Evolutionary conservation across 2,113 vertebrate species (phyloP).

Genomic region (Talpa occidentalis): DNA sequence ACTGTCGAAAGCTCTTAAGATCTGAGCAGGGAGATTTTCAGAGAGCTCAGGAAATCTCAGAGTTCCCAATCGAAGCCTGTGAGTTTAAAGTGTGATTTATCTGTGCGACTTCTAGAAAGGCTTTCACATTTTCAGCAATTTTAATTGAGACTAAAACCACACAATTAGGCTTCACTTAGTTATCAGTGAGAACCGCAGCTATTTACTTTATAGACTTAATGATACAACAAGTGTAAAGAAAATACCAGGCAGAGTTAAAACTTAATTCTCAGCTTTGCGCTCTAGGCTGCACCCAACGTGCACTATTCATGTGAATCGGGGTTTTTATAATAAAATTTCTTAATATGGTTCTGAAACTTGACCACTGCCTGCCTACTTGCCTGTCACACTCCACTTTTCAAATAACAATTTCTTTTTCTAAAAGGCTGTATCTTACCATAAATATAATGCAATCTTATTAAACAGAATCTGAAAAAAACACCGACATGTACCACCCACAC

Average conservation of each 20-base stretch:
- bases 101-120: constrained; percentile 70
- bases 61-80: constrained; percentile 56
- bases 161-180: constrained; percentile 75
- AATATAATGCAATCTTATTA: constrained; percentile 4
- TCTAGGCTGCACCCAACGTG: constrained; percentile 70
- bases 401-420: constrained; percentile 20
- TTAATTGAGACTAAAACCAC: constrained; percentile 76
- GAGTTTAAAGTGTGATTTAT: constrained; percentile 70
- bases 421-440: not conserved
- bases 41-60: constrained; percentile 37
- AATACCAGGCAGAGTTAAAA: constrained; percentile 49
- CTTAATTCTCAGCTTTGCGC: constrained; percentile 63
- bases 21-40: constrained; percentile 63
- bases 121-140: constrained; percentile 71
- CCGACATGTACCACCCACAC: not conserved
- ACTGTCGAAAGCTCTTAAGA: constrained; percentile 61
- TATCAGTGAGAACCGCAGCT: constrained; percentile 72
- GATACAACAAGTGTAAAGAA: constrained; percentile 77
- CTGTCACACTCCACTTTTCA: not conserved
- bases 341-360: constrained; percentile 38
- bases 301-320: constrained; percentile 64
- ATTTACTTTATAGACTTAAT: constrained; percentile 78
- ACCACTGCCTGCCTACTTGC: not conserved
- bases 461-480: not conserved
- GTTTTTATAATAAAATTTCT: constrained; percentile 70